These are phyloP conservation scores for Lerema accius DNA, from an alignment of 1,140 invertebrate genomes.

Conservation along the genomic window DNA sequence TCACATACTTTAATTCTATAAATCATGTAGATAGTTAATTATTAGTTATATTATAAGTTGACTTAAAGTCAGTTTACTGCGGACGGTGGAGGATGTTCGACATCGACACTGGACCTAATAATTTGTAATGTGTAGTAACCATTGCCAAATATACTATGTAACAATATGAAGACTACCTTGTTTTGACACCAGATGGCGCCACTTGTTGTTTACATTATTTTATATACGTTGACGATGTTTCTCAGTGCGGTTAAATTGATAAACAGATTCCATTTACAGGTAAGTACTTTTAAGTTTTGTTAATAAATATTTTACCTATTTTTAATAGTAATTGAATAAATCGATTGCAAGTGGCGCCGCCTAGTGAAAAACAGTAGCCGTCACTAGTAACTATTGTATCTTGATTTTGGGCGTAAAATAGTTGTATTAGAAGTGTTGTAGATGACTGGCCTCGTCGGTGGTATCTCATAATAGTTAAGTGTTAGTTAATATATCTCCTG, in stretches of 20 bases:
- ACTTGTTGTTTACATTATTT: no score
- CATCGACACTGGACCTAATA: conserved; percentile 46
- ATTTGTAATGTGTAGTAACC: conserved; percentile 37
- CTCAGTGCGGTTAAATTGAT: no score
- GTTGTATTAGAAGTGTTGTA: conserved; percentile 45
- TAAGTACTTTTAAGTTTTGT: no score
- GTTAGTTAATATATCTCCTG: conserved; percentile 74
- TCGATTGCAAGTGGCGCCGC: conserved; percentile 41
- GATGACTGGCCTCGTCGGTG: conserved; percentile 56
- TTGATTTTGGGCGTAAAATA: conserved; percentile 21
- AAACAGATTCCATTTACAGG: no score
- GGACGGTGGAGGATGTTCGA: conserved; percentile 55
- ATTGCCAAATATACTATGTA: conserved; percentile 47
- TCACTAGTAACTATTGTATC: conserved; percentile 23
- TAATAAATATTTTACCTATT: conserved; percentile 30
- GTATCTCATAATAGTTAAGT: conserved; percentile 69
- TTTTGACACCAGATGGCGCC: conserved; percentile 1
- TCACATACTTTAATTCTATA: conserved; percentile 50
- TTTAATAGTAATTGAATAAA: conserved; percentile 38
- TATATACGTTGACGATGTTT: no score
- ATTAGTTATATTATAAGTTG: conserved; percentile 54
- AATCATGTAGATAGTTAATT: conserved; percentile 63
- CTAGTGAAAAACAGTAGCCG: conserved; percentile 4
- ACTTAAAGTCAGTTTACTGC: conserved; percentile 62
- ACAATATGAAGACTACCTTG: conserved; percentile 34